Conservation (phyloP, 2,113 vertebrate genomes). For the Rhipidura dahli region DNA sequence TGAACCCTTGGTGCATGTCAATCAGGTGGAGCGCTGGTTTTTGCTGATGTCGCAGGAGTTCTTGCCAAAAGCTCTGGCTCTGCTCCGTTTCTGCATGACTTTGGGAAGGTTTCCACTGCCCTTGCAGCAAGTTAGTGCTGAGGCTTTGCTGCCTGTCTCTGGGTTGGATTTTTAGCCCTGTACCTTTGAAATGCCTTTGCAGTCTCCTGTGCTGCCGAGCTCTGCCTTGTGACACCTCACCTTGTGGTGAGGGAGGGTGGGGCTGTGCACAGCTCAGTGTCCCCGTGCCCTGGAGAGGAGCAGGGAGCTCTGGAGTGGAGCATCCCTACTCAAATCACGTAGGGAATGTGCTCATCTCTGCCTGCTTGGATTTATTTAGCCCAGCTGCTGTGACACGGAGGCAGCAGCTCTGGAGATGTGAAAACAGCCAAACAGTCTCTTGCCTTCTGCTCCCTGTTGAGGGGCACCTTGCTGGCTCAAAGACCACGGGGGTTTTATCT, state of each 20-base stretch:
- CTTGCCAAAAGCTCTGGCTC: conserved; percentile 21
- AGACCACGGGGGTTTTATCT: neutral
- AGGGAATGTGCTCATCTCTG: neutral
- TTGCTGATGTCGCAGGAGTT: neutral
- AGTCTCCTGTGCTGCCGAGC: neutral
- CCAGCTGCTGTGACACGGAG: neutral
- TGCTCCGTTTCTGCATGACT: neutral
- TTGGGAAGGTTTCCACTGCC: neutral
- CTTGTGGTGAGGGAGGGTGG: accelerated
- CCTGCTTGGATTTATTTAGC: neutral
- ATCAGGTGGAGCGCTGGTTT: neutral
- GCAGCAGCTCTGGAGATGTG: neutral
- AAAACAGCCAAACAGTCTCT: neutral
- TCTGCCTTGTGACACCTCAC: neutral
- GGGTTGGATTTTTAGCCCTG: neutral
- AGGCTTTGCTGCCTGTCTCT: neutral
- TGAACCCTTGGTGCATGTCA: neutral
- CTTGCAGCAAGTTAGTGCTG: neutral
- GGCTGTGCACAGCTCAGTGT: neutral
- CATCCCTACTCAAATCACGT: neutral
- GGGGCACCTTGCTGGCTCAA: neutral
- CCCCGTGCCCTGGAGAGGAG: neutral
- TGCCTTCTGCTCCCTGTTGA: neutral
- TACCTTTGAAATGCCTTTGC: neutral
- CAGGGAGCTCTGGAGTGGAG: neutral